These are phyloP conservation scores for Onthophagus sagittarius DNA, from an alignment of 2,888 invertebrate genomes.

Conservation along the genomic window DNA sequence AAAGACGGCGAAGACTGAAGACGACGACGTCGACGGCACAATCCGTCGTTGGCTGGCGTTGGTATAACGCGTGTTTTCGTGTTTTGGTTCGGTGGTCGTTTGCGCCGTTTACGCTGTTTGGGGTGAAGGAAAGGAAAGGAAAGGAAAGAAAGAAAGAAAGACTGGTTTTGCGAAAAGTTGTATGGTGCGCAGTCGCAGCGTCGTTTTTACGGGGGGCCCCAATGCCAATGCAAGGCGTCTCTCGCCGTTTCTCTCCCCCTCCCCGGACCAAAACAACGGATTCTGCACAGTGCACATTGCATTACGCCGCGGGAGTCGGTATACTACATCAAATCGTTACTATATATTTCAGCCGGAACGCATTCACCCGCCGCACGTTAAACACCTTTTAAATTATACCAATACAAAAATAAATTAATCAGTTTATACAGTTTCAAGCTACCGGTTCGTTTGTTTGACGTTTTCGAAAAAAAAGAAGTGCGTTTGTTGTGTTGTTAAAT, in stretches of 20 bases:
- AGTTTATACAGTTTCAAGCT: too few species aligned
- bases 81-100: not conserved
- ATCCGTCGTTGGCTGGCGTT: not conserved
- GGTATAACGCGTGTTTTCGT: not conserved
- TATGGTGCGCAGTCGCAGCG: slow-evolving; percentile 38
- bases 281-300: slow-evolving; percentile 47
- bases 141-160: slow-evolving; percentile 34
- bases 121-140: not conserved
- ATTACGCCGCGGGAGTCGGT: slow-evolving; percentile 48
- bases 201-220: slow-evolving; percentile 37
- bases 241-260: slow-evolving; percentile 16
- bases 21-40: slow-evolving; percentile 14
- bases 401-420: too few species aligned
- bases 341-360: slow-evolving; percentile 4
- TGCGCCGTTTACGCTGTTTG: too few species aligned
- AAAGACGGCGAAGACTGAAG: too few species aligned
- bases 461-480: slow-evolving; percentile 32
- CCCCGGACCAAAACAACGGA: slow-evolving; percentile 48
- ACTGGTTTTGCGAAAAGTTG: slow-evolving; percentile 38
- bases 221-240: slow-evolving; percentile 43
- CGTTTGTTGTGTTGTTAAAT: slow-evolving; percentile 45
- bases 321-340: slow-evolving; percentile 45
- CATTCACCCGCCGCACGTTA: too few species aligned
- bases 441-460: too few species aligned
- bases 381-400: too few species aligned